phyloP scores from a whole-genome alignment of 2,888 invertebrate genomes.

The Tromatobia lineatoria region DNA sequence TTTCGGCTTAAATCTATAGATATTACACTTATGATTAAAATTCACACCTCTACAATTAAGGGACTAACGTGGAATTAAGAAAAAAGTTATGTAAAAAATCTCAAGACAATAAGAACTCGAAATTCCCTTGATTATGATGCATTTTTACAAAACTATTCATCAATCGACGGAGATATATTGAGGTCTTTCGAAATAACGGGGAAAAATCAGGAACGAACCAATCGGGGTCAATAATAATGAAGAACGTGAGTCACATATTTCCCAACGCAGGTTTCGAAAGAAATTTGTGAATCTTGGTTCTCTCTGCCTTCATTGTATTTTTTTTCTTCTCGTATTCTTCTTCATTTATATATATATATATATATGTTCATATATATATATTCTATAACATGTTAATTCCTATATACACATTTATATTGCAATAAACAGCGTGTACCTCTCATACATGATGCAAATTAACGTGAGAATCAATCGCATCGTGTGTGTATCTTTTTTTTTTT shows the following conservation, averaged over 20 bases:
- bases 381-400: constrained; percentile 79
- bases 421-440: constrained; percentile 80
- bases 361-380: constrained; percentile 60
- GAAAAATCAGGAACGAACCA: constrained; percentile 70
- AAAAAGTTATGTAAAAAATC: neutral
- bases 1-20: neutral
- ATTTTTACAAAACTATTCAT: neutral
- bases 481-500: constrained; percentile 17
- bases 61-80: neutral
- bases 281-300: constrained; percentile 80
- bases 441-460: constrained; percentile 65
- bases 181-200: neutral
- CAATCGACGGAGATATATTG: constrained; percentile 17
- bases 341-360: constrained; percentile 77
- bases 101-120: constrained; percentile 3
- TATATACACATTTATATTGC: constrained; percentile 85
- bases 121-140: constrained; percentile 12
- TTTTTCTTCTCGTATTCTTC: constrained; percentile 79
- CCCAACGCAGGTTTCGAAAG: constrained; percentile 70
- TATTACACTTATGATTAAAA: neutral
- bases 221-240: constrained; percentile 65
- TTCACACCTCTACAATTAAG: constrained; percentile 2
- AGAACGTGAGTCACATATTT: constrained; percentile 71
- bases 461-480: constrained; percentile 44
- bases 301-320: constrained; percentile 56